Evolutionary conservation across 1,140 invertebrate species (phyloP), one percentile per base, ranked within the genome.

Genomic region (Lepidostoma basale): DNA sequence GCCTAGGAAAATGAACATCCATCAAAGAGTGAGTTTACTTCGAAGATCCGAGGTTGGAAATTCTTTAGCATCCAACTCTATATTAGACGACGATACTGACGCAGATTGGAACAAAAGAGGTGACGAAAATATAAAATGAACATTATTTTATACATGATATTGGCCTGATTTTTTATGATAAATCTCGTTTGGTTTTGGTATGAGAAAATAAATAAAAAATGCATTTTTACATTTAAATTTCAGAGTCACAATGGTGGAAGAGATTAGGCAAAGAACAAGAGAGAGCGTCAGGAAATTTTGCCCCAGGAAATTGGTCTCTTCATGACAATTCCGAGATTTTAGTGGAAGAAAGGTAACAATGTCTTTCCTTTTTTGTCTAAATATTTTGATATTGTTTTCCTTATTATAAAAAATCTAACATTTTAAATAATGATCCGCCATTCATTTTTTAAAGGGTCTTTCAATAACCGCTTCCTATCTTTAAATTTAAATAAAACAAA

Each of bases 201-300:
- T 33, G 30, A 33, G 12, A 33, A 33, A 33, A 33, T 5, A 6
- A 12, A 6, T 12, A 33, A n/a, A 45, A n/a, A 45, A 45, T 5
- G 6, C 42, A 18, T 45, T n/a, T 45, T 5, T 45, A n/a, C n/a
- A n/a, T n/a, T n/a, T n/a, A n/a, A n/a, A n/a, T 66, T 72, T 52
- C 16, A 72, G 70, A 72, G 47, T 40, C 60, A 8, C 39, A 65
- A 45, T 72, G 70, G 70, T 72, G 65, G 66, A 40, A 68, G 16
- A 22, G 42, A 52, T 42, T 72, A 26, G 54, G 62, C 14, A 49
- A 45, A 54, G 30, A 49, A n/a, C 20, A 69, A 9, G 40, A 54
- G 28, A 39, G 36, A 16, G 16, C 18, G 0, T 26, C 36, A 25
- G 64, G 16, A 60, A 47, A 54, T 3, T 49, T 39, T 47, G 40